Base-by-base conservation (phyloP, 2,797 vertebrate genomes). In the Phoeniculus purpureus region DNA sequence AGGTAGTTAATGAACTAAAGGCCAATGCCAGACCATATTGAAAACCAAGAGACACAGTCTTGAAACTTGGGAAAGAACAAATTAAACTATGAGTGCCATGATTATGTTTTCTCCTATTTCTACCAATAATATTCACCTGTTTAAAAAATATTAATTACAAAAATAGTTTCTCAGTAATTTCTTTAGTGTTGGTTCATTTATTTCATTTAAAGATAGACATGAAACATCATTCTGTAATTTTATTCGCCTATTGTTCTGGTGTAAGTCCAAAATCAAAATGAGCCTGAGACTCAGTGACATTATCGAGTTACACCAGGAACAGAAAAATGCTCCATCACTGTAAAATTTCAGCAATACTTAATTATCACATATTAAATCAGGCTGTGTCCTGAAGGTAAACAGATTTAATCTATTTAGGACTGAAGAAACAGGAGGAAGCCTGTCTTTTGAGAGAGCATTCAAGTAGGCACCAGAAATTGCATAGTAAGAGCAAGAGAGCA, bases 1-100 rank as follows among this genome's bases (percentile, higher is more conserved):
- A 76, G 7, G 17, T 34, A 66, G 66, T 55, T 92, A 94, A 87
- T 72, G 64, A 85, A 72, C 37, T 83, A 81, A 87, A 79, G 55
- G 64, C 29, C 17, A 56, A 16, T 87, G 56, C 21, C 90, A 94
- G 56, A 83, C 23, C 56, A 50, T 75, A 76, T 15, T 91, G 64
- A 91, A 93, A 91, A 79, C 9, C 32, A 83, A 37, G 19, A 92
- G 66, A 59, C 81, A 66, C 29, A 66, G 19, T 50, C 32, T 80
- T 75, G 19, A 82, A 64, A 12, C 2, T 90, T 71, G 34, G 37
- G 11, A 32, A 72, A 48, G 79, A 51, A 18, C 2, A n/a, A 76
- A 58, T 12, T 55, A 43, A 62, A 61, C 58, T 34, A 51, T 4
- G 8, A 54, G 3, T 3, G 2, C 10, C 58, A 10, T 2, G 12